Percentiles rank a stretch among this genome's conserved stretches.
phyloP scores from a whole-genome alignment of 2,113 vertebrate species.

The Neogale vison region DNA sequence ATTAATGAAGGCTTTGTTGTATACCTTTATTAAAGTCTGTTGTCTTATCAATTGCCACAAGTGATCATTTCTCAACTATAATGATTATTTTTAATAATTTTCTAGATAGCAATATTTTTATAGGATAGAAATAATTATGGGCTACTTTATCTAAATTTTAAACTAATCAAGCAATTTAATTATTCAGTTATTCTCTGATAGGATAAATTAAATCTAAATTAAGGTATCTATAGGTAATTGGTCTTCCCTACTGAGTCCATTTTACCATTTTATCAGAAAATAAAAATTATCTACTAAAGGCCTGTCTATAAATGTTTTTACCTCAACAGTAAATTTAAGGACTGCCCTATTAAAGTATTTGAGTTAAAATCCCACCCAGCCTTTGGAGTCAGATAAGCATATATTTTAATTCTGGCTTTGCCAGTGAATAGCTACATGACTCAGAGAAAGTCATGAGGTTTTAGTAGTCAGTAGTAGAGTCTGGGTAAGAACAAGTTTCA shows the following conservation, averaged over 20 bases:
- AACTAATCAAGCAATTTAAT: slow-evolving; percentile 12
- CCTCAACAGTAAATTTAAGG: slow-evolving; percentile 18
- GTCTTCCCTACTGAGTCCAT: background rate
- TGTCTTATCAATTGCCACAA: background rate
- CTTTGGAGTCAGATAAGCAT: background rate
- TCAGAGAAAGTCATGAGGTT: background rate
- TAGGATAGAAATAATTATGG: slow-evolving; percentile 20
- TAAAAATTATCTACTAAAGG: background rate
- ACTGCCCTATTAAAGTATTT: background rate
- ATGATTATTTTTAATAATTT: slow-evolving; percentile 32
- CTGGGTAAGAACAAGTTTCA: background rate
- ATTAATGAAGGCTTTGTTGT: slow-evolving; percentile 30
- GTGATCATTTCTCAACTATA: background rate
- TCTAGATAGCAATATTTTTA: background rate
- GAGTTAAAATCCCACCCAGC: background rate
- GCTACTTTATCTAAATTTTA: background rate
- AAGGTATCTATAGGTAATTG: background rate
- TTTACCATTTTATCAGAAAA: slow-evolving; percentile 1
- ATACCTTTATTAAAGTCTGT: slow-evolving; percentile 20
- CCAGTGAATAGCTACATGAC: background rate
- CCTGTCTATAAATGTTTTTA: background rate
- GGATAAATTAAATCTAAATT: slow-evolving; percentile 13
- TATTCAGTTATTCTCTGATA: background rate
- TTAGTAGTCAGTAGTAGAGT: background rate
- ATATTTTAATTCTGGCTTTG: slow-evolving; percentile 43